Evolutionary conservation across 2,113 vertebrate genomes (phyloP).

Genomic region (Bujurquina vittata): DNA sequence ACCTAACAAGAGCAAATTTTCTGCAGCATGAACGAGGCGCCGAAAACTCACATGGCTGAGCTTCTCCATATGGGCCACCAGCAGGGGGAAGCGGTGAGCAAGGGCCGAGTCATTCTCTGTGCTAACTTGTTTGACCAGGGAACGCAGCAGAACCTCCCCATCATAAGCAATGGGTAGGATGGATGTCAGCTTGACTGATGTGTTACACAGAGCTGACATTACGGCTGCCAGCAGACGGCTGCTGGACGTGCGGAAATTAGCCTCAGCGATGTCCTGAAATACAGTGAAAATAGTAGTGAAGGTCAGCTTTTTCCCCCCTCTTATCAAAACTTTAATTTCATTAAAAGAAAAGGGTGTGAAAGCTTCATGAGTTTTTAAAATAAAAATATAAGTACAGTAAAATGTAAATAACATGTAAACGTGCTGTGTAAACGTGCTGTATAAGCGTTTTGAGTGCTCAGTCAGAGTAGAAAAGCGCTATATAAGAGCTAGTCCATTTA

Average conservation of each 20-base stretch:
- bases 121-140: slow-evolving; percentile 96
- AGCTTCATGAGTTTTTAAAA: not conserved
- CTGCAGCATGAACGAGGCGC: not conserved
- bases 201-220: slow-evolving; percentile 98
- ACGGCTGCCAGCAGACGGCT: slow-evolving; percentile 96
- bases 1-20: not conserved
- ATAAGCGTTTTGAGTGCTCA: too few species aligned
- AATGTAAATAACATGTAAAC: not conserved
- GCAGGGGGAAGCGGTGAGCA: slow-evolving; percentile 94
- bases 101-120: slow-evolving; percentile 97
- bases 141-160: slow-evolving; percentile 91
- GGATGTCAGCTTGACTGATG: slow-evolving; percentile 95
- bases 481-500: too few species aligned
- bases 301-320: not conserved
- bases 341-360: not conserved
- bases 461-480: too few species aligned
- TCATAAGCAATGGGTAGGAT: slow-evolving; percentile 98
- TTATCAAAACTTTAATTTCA: not conserved
- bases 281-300: not conserved
- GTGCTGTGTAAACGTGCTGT: too few species aligned
- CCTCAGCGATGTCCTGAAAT: slow-evolving; percentile 94
- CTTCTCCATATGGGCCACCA: slow-evolving; percentile 98
- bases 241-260: slow-evolving; percentile 97
- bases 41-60: slow-evolving; percentile 89
- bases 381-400: not conserved